Evolutionary conservation across 2,797 vertebrate genomes (phyloP), one percentile per base, ranked within the genome.

Genomic region (Tapirus indicus): DNA sequence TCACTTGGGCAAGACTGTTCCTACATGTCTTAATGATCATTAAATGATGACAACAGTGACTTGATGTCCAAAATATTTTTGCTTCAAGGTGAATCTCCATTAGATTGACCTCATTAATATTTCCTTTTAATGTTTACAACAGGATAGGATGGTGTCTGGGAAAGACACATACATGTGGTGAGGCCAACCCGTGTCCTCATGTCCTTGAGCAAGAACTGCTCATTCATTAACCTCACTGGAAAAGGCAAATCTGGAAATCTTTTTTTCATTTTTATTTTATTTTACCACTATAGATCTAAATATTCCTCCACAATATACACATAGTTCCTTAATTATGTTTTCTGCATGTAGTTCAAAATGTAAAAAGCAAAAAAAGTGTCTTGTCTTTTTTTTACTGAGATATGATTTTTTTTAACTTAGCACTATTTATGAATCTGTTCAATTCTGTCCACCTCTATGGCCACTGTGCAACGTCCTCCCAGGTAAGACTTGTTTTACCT

Each of bases 261-360:
- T 78, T 94, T 62, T 52, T 52, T 69, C 20, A 47, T 90, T 83
- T 91, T 91, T 66, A 71, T 47, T 91, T 93, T 74, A 49, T 54
- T 74, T 71, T 38, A 80, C 2, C 79, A 4, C n/a, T 74, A 32
- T 11, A 64, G 20, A 25, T 44, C 80, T 85, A 72, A 80, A 66
- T 87, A 74, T n/a, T 87, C 58, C 47, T 88, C 20, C 14, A 47
- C 12, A 72, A 47, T 29, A 82, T 52, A 29, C 1, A 38, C 9
- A 38, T 6, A 47, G 5, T 25, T 82, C 27, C 85, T 27, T 74
- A 79, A 78, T 54, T 23, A 78, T 91, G 21, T 58, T 89, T 83
- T 56, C 41, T 64, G 12, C 14, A 47, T 62, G 25, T 17, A 94
- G 38, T 69, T 85, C 54, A 58, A 66, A 56, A 17, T 75, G 12